phyloP scores from a whole-genome alignment of 92 coral and sea anemone species.

The Desmophyllum pertusum region DNA sequence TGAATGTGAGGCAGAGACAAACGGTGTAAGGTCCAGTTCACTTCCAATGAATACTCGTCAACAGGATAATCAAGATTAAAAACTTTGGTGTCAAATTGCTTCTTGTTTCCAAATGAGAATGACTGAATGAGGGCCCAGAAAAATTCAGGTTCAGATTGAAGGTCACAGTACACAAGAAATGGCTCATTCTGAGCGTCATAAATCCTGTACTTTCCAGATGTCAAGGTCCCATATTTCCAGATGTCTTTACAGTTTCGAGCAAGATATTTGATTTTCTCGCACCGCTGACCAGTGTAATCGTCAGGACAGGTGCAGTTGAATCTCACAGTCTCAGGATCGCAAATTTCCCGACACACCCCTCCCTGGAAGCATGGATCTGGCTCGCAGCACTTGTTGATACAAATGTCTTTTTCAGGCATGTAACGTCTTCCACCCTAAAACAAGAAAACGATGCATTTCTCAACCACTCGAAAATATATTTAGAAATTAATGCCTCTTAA shows the following conservation, averaged over 20 bases:
- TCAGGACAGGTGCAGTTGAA: conserved; percentile 1
- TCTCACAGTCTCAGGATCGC: neutral
- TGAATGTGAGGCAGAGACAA: neutral
- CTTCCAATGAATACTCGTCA: neutral
- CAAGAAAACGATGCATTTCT: too few species aligned
- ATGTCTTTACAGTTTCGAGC: neutral
- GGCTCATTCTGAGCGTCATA: neutral
- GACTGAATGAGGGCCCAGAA: neutral
- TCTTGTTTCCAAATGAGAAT: neutral
- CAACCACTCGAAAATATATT: too few species aligned
- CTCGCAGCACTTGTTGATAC: neutral
- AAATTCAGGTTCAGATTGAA: neutral
- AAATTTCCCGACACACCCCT: neutral
- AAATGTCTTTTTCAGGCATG: neutral
- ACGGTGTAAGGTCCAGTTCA: neutral
- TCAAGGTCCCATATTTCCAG: neutral
- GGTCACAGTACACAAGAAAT: conserved; percentile 9
- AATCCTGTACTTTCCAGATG: neutral
- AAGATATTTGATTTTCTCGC: neutral
- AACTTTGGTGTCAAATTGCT: neutral
- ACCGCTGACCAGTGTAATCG: neutral
- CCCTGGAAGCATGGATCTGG: neutral
- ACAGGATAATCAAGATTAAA: neutral
- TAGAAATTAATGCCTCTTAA: too few species aligned
- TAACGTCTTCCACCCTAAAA: neutral